These are phyloP conservation scores for Pogona vitticeps DNA, from an alignment of 2,113 vertebrate genomes.

Conservation along the genomic window DNA sequence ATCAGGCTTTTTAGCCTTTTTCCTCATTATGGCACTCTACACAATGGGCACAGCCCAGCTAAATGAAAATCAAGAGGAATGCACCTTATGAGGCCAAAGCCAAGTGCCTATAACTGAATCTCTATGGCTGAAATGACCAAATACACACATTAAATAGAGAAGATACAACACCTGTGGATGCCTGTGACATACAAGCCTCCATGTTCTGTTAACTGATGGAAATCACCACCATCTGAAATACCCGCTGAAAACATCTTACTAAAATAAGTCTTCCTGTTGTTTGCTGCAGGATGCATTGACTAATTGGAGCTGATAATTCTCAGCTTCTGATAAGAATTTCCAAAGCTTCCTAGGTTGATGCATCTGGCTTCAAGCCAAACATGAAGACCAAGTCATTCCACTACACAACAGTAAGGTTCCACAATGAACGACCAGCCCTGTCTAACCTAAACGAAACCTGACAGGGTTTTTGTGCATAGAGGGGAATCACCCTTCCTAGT, in stretches of 20 bases:
- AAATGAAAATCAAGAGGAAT: not conserved
- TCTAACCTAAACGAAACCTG: not conserved
- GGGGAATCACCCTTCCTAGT: not conserved
- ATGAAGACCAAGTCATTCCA: not conserved
- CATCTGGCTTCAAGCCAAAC: not conserved
- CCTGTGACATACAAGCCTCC: not conserved
- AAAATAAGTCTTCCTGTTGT: not conserved
- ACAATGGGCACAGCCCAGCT: not conserved
- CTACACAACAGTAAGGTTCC: not conserved
- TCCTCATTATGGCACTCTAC: no score
- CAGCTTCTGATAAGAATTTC: slow-evolving; percentile 4
- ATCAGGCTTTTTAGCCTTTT: not conserved
- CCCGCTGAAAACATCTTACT: not conserved
- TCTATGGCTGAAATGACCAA: not conserved
- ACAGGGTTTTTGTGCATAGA: not conserved
- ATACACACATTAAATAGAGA: not conserved
- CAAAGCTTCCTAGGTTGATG: slow-evolving; percentile 8
- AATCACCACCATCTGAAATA: no score
- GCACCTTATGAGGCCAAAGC: not conserved
- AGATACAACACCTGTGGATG: no score
- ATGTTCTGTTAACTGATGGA: not conserved
- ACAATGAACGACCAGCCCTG: slow-evolving; percentile 16
- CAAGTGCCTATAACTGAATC: not conserved
- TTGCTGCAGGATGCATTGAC: not conserved
- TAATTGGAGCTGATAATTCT: not conserved